phyloP scores from a whole-genome alignment of 2,888 invertebrate genomes.

The Julus scanicus region DNA sequence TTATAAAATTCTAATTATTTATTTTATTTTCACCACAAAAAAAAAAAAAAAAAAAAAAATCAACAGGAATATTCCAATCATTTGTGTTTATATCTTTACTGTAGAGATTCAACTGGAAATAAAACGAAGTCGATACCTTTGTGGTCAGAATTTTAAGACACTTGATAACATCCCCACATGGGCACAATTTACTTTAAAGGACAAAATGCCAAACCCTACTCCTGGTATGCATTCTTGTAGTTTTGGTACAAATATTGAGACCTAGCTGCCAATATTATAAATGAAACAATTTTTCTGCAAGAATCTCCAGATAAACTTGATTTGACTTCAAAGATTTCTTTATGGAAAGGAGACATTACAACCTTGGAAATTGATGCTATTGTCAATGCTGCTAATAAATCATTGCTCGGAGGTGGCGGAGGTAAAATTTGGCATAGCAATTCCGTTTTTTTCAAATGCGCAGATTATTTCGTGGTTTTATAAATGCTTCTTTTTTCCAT shows the following conservation, averaged over 20 bases:
- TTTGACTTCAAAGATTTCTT: constrained; percentile 65
- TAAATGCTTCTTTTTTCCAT: constrained; percentile 39
- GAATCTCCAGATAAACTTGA: neutral
- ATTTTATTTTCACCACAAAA: too few species aligned
- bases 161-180: neutral
- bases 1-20: too few species aligned
- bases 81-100: neutral
- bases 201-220: neutral
- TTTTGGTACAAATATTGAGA: neutral
- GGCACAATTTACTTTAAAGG: neutral
- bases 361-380: constrained; percentile 85
- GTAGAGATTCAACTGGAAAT: neutral
- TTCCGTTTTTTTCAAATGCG: neutral
- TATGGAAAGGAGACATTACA: constrained; percentile 84
- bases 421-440: constrained; percentile 66
- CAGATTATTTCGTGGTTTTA: neutral
- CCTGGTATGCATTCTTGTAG: neutral
- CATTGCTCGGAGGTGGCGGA: constrained; percentile 83
- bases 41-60: too few species aligned
- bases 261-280: neutral
- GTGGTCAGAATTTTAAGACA: neutral
- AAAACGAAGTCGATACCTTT: neutral
- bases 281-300: too few species aligned
- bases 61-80: too few species aligned
- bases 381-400: constrained; percentile 88